Conservation (phyloP, 2,113 vertebrate genomes). For the Rhynchomys soricoides region DNA sequence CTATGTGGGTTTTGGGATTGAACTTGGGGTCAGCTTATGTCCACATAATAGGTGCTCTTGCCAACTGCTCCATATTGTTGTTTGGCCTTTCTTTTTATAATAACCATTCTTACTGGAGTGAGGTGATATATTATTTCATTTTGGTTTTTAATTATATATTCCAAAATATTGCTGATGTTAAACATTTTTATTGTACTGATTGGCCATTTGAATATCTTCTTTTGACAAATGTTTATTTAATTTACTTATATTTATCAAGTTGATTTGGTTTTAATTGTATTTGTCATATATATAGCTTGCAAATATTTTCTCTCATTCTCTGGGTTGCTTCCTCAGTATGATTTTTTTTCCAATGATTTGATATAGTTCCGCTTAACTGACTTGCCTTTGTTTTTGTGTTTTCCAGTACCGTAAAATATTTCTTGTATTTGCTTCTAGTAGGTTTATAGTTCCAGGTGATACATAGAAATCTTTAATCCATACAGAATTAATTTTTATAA, state of each 20-base stretch:
- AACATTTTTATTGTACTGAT: background rate
- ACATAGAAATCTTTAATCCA: background rate
- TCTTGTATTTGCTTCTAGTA: background rate
- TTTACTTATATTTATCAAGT: background rate
- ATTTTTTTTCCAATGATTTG: background rate
- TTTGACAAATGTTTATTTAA: background rate
- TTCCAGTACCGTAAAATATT: background rate
- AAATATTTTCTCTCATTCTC: background rate
- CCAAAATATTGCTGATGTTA: background rate
- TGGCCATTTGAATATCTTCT: background rate
- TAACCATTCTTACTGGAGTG: background rate
- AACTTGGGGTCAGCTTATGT: background rate
- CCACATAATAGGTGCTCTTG: too few species aligned
- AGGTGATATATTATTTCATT: background rate
- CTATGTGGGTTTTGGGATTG: background rate
- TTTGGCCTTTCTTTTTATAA: background rate
- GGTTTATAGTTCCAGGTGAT: background rate
- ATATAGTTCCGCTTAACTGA: background rate
- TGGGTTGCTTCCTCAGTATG: background rate
- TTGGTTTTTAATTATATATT: background rate
- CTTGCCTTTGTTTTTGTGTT: background rate
- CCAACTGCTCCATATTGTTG: background rate
- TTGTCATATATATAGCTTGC: background rate
- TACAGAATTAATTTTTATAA: slow-evolving; percentile 10
- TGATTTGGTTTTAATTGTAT: background rate